Conservation (phyloP, 2,888 invertebrate genomes). For the Timandra comae region DNA sequence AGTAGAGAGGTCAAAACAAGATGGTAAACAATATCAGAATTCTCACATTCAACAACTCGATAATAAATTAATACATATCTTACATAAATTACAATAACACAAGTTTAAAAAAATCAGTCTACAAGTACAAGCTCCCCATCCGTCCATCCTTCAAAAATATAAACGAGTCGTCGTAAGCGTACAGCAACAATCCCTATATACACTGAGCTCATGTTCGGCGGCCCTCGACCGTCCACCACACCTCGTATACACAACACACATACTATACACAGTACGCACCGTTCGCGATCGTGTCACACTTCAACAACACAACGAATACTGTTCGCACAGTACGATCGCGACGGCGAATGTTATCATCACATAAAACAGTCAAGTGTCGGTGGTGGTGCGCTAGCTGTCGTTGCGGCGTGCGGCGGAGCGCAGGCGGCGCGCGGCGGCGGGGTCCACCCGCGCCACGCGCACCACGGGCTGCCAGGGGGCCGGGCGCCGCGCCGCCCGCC, state of each 20-base stretch:
- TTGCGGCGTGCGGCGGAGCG: conserved; percentile 46
- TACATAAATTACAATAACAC: background rate
- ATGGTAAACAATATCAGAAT: background rate
- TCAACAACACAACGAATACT: conserved; percentile 36
- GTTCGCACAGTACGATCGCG: conserved; percentile 20
- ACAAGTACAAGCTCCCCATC: conserved; percentile 26
- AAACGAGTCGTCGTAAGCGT: conserved; percentile 43
- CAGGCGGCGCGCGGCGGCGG: conserved; percentile 42
- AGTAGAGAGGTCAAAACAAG: background rate
- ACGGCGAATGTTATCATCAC: conserved; percentile 12
- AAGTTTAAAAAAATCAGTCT: conserved; percentile 9
- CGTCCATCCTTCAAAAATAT: conserved; percentile 34
- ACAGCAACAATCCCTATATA: conserved; percentile 57
- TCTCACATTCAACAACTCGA: background rate
- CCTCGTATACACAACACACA: conserved; percentile 35
- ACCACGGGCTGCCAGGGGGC: conserved; percentile 32
- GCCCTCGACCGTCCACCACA: conserved; percentile 47
- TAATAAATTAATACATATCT: background rate
- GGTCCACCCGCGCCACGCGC: conserved; percentile 36
- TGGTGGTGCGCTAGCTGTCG: conserved; percentile 12
- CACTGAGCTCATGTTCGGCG: conserved; percentile 61
- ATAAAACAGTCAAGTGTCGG: conserved; percentile 17
- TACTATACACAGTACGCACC: conserved; percentile 31
- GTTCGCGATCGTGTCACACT: conserved; percentile 15
- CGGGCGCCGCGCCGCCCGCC: conserved; percentile 38